Evolutionary conservation across 2,113 vertebrate species (phyloP), one percentile per base, ranked within the genome.

Genomic region (Rhinolophus sinicus): DNA sequence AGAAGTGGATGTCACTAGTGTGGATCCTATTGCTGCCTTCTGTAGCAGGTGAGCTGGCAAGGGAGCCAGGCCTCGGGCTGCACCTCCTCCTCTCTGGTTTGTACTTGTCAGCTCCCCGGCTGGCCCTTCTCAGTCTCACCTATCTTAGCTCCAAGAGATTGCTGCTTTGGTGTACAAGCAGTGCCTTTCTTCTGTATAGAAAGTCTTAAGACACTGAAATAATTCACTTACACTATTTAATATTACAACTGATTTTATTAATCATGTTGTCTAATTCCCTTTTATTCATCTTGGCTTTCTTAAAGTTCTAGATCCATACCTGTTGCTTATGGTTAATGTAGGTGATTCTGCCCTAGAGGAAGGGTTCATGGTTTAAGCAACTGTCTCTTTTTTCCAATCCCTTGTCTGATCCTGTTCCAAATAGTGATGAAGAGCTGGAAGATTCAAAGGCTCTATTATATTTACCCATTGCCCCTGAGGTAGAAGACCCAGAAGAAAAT

Each of bases 401-500:
- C 93, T 95, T 96, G 78, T 96, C 94, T 95, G 97, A 95, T 96
- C 97, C 96, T 96, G 77, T 94, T 96, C 96, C 95, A 75, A 73
- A 47, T 95, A 99, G 99, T 26, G 99, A 99, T 75, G 99, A 99
- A 98, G 99, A 99, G 96, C 98, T 99, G 97, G 99, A 99, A 98
- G 99, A 99, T 97, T 99, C 98, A 88, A 99, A 99, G 96, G 99
- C 99, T 21, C 98, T 99, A 93, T 99, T 99, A 58, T 99, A 99
- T 98, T 98, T 99, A 86, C 99, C 99, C 95, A 99, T 99, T 65
- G 99, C 99, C 40, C 99, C 99, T 12, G 99, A 99, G 98, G 99
- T 99, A 16, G 99, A 99, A 95, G 99, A 99, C 92, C 99, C 99
- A 2, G 99, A 99, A 98, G 99, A 99, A 96, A 99, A 99, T 81